Evolutionary conservation across 2,888 invertebrate species (phyloP).

Genomic region (Clepsis dumicolana): DNA sequence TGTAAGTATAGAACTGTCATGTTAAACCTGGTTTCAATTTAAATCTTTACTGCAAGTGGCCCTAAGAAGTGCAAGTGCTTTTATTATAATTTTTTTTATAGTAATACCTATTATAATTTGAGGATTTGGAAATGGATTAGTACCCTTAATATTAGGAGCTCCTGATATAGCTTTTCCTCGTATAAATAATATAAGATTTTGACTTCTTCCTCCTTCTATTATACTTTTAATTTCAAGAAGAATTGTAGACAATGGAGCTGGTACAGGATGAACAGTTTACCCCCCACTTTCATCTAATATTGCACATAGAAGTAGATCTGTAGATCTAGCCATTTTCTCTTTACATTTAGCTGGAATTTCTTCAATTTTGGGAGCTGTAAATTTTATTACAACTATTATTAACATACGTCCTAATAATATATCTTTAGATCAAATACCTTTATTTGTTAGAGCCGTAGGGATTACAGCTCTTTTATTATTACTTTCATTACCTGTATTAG

Average conservation of each 20-base stretch:
- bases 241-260: slow-evolving; percentile 89
- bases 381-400: slow-evolving; percentile 92
- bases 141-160: slow-evolving; percentile 91
- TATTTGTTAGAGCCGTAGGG: slow-evolving; percentile 91
- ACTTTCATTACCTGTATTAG: slow-evolving; percentile 91
- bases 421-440: slow-evolving; percentile 87
- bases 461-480: slow-evolving; percentile 84
- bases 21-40: too few species aligned
- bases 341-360: slow-evolving; percentile 91
- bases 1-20: too few species aligned
- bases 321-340: slow-evolving; percentile 92
- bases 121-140: slow-evolving; percentile 93
- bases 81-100: slow-evolving; percentile 94
- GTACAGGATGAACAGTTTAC: slow-evolving; percentile 93
- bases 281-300: slow-evolving; percentile 89
- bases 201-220: slow-evolving; percentile 90
- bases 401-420: slow-evolving; percentile 89
- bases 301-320: slow-evolving; percentile 88
- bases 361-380: slow-evolving; percentile 91
- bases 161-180: slow-evolving; percentile 94
- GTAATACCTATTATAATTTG: slow-evolving; percentile 91
- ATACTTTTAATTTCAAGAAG: slow-evolving; percentile 88
- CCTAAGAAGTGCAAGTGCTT: too few species aligned
- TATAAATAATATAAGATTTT: slow-evolving; percentile 95
- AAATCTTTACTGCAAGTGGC: too few species aligned